These are phyloP conservation scores for Apomyelois bistriatella DNA, from an alignment of 2,888 invertebrate species.

Conservation along the genomic window DNA sequence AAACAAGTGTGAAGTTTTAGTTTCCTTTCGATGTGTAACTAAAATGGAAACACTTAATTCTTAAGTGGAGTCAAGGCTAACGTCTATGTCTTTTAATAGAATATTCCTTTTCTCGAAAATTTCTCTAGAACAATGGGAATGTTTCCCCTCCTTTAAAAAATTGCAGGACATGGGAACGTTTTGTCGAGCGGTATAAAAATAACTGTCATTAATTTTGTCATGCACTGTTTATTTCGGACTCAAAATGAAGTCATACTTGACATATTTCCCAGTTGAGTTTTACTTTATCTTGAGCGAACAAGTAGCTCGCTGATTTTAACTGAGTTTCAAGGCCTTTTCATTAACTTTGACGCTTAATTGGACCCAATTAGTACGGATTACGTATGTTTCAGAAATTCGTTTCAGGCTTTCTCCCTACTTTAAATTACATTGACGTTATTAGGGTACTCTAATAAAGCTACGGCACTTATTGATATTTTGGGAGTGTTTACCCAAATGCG, in stretches of 20 bases:
- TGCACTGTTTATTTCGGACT: slow-evolving; percentile 11
- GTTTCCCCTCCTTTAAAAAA: slow-evolving; percentile 1
- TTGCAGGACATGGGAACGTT: slow-evolving; percentile 10
- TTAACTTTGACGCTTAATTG: slow-evolving; percentile 31
- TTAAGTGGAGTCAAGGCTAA: slow-evolving; percentile 1
- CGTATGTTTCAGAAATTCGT: slow-evolving; percentile 14
- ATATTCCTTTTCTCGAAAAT: not conserved
- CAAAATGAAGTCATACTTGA: slow-evolving; percentile 9
- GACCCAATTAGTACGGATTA: slow-evolving; percentile 44
- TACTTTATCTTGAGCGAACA: slow-evolving; percentile 1
- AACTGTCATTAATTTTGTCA: slow-evolving; percentile 13
- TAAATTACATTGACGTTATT: slow-evolving; percentile 7
- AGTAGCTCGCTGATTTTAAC: slow-evolving; percentile 10
- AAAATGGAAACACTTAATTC: not conserved
- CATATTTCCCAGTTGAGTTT: slow-evolving; percentile 8
- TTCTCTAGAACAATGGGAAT: slow-evolving; percentile 1
- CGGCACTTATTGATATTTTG: slow-evolving; percentile 4
- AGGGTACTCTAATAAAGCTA: not conserved
- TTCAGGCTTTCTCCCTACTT: slow-evolving; percentile 9
- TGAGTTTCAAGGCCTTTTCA: slow-evolving; percentile 20
- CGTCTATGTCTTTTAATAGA: slow-evolving; percentile 1
- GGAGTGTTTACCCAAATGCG: slow-evolving; percentile 6
- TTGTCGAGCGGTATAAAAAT: slow-evolving; percentile 7
- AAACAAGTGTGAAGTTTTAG: too few relatives aligned
- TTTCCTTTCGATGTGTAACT: slow-evolving; percentile 5